phyloP scores from a whole-genome alignment of 1,140 invertebrate genomes.

The Drosophila jambulina region DNA sequence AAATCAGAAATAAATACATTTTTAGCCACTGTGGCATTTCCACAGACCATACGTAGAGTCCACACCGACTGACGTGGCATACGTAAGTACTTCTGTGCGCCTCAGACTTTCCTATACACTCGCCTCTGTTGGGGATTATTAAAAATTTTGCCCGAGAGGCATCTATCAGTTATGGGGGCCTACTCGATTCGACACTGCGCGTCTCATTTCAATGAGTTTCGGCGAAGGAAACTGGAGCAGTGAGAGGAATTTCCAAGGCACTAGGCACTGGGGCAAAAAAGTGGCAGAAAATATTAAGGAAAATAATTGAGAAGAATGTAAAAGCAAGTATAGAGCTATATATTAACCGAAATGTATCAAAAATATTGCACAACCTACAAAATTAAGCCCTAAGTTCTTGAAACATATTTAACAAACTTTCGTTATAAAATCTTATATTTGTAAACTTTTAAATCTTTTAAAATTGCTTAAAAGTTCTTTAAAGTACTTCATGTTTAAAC shows the following conservation, averaged over 20 bases:
- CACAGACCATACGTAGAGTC: neutral
- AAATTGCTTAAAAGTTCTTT: neutral
- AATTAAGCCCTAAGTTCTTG: neutral
- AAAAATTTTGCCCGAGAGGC: constrained; percentile 74
- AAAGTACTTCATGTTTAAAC: neutral
- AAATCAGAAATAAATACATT: neutral
- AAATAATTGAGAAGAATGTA: neutral
- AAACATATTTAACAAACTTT: neutral
- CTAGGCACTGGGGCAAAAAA: neutral
- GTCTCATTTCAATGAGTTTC: constrained; percentile 79
- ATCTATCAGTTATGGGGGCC: constrained; percentile 71
- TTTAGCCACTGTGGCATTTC: neutral
- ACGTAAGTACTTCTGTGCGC: constrained; percentile 3
- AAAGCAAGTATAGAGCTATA: too few species aligned
- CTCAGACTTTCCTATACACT: neutral
- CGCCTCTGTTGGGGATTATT: constrained; percentile 64
- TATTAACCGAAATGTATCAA: neutral
- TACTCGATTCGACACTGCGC: constrained; percentile 50
- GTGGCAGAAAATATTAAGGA: accelerated
- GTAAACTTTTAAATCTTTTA: neutral
- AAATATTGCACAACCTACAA: neutral
- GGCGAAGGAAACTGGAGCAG: constrained; percentile 1
- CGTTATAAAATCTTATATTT: neutral
- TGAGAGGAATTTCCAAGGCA: constrained; percentile 4
- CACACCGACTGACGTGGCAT: constrained; percentile 8